A percentile compares a stretch with the other conserved stretches of the same genome.
Evolutionary conservation across 1,140 invertebrate genomes (phyloP).

Genomic region (Himalopsyche phryganea): DNA sequence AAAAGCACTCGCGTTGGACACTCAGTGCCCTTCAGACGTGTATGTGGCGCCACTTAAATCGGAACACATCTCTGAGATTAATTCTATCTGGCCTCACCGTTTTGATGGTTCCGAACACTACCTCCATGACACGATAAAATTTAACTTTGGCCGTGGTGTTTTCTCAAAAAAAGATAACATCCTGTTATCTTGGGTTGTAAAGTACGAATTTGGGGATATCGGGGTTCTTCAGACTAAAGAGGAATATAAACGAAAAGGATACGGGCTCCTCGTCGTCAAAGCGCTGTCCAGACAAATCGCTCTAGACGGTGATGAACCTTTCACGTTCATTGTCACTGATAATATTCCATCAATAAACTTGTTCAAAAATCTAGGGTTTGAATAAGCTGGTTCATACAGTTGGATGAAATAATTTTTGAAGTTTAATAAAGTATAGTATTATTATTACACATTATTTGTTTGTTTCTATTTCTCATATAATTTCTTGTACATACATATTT

Average conservation of each 20-base stretch:
- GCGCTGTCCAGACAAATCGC: constrained; percentile 34
- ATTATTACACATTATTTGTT: too few relatives aligned
- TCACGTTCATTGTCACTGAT: constrained; percentile 32
- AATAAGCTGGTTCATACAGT: constrained; percentile 13
- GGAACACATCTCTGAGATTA: constrained; percentile 29
- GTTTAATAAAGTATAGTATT: too few relatives aligned
- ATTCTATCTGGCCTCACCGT: constrained; percentile 36
- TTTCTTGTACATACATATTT: too few relatives aligned
- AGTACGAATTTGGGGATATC: constrained; percentile 36
- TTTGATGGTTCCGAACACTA: constrained; percentile 35
- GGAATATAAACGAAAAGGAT: constrained; percentile 37
- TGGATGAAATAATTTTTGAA: not conserved
- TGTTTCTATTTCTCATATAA: too few relatives aligned
- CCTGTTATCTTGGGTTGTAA: constrained; percentile 37
- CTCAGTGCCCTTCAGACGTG: constrained; percentile 22
- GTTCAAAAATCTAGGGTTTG: constrained; percentile 37
- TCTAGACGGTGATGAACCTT: constrained; percentile 35
- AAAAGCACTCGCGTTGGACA: not conserved
- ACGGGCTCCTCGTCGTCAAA: constrained; percentile 35
- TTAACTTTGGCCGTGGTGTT: constrained; percentile 37
- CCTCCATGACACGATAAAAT: constrained; percentile 33
- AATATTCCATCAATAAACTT: constrained; percentile 35
- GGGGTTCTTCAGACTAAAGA: constrained; percentile 37
- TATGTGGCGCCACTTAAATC: constrained; percentile 34
- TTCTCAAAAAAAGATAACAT: constrained; percentile 34